Base-by-base conservation (phyloP, 2,797 vertebrate species). In the Phataginus tricuspis region DNA sequence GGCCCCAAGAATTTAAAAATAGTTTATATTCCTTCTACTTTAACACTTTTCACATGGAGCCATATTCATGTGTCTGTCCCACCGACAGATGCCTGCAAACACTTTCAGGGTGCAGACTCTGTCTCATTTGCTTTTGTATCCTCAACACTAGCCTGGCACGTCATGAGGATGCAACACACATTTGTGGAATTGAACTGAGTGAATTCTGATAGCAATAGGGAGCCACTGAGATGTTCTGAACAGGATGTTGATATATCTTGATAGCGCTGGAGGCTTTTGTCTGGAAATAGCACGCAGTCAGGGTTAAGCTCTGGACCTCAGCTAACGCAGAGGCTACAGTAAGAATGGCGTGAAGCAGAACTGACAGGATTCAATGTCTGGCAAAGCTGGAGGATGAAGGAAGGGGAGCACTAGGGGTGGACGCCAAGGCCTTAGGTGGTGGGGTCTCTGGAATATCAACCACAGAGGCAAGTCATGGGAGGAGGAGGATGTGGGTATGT, bases 251-350 rank as follows among this genome's bases (percentile, higher is more conserved):
- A 11, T 88, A 10, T 51, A 55, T 82, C 64, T 89, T 66, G 23
- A 39, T 79, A 34, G 51, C 23, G 42, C 71, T 79, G 27, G 45
- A 59, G 80, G 71, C 21, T 89, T 96, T 96, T 68, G 64, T 55
- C 19, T 31, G 10, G 74, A 78, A 68, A 80, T 14, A 37, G 37
- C 8, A 27, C 66, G 77, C 23, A 64, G 45, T 72, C 25, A 83
- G 95, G 80, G 75, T 90, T 69, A 86, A 74, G 61, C 4, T 83
- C 68, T 23, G 34, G 63, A 45, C 7, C 39, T 94, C 79, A 1
- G 11, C 71, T 31, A 51, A 90, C 51, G 55, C 68, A 83, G 45
- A 86, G 42, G 59, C 45, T 45, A 45, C 34, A 27, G 39, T 45
- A 34, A 74, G 51, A 66, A 18, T 14, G 8, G 55, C 31, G 29